These are phyloP conservation scores for Armadillidium nasatum DNA, from an alignment of 1,140 invertebrate genomes.

Conservation along the genomic window DNA sequence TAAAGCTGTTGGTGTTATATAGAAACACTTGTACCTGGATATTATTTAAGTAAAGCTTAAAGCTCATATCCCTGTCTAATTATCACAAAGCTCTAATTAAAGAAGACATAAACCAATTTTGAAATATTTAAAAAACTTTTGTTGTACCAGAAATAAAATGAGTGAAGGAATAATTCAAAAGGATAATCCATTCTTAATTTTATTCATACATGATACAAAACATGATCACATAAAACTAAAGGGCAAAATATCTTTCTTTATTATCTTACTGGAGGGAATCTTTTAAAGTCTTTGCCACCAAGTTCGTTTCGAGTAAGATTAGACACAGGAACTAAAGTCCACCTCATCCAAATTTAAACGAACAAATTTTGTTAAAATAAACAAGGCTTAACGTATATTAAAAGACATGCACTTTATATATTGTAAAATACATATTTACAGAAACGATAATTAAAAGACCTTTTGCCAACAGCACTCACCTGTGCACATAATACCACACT, in stretches of 20 bases:
- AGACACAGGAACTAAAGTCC: background rate
- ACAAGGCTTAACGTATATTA: background rate
- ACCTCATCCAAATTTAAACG: background rate
- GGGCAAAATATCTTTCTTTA: conserved; percentile 1
- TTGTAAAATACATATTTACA: background rate
- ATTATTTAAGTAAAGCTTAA: too few relatives aligned
- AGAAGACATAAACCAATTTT: too few relatives aligned
- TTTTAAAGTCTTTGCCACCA: background rate
- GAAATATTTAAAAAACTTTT: too few relatives aligned
- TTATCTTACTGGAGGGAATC: conserved; percentile 3
- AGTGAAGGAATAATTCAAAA: background rate
- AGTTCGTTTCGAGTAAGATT: background rate
- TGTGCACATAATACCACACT: too few relatives aligned
- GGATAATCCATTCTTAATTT: background rate
- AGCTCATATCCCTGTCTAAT: too few relatives aligned
- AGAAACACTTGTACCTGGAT: too few relatives aligned
- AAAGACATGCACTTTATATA: too few relatives aligned
- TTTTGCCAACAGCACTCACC: too few relatives aligned
- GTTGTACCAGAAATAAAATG: too few relatives aligned
- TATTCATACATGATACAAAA: conserved; percentile 14
- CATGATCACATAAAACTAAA: conserved; percentile 10
- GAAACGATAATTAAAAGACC: background rate
- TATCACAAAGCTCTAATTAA: too few relatives aligned
- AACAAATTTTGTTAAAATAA: background rate
- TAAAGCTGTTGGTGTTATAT: too few relatives aligned